phyloP scores from a whole-genome alignment of 1,140 invertebrate species.

The Aphelenchoides fujianensis region DNA sequence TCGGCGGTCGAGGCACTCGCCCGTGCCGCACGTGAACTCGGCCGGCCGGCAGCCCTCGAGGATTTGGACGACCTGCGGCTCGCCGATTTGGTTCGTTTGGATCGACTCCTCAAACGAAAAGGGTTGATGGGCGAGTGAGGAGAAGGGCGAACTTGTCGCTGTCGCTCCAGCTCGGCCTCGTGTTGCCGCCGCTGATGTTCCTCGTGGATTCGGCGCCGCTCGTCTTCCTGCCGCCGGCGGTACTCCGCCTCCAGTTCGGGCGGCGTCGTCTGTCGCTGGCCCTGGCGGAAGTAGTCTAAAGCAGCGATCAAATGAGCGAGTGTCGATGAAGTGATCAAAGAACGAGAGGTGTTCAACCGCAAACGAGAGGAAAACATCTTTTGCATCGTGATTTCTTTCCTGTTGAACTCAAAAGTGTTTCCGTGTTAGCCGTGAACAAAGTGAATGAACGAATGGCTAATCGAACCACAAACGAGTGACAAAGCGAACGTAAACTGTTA shows the following conservation, averaged over 20 bases:
- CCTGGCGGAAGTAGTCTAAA: constrained; percentile 36
- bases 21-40: constrained; percentile 22
- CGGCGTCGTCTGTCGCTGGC: neutral
- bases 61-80: constrained; percentile 10
- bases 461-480: no score
- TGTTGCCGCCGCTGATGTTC: constrained; percentile 20
- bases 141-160: constrained; percentile 23
- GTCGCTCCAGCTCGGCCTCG: constrained; percentile 29
- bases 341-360: no score
- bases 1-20: constrained; percentile 67
- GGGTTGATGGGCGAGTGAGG: no score
- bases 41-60: constrained; percentile 12
- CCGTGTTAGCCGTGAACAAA: no score
- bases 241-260: constrained; percentile 14
- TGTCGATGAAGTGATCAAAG: neutral
- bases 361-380: no score
- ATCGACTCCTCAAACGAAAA: constrained; percentile 20
- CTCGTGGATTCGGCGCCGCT: constrained; percentile 25
- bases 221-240: constrained; percentile 15
- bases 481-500: no score
- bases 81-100: constrained; percentile 14
- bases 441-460: no score
- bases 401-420: no score
- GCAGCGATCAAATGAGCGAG: neutral
- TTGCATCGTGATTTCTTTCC: no score